Conservation (phyloP, 2,888 invertebrate genomes). For the Papilio gigon region DNA sequence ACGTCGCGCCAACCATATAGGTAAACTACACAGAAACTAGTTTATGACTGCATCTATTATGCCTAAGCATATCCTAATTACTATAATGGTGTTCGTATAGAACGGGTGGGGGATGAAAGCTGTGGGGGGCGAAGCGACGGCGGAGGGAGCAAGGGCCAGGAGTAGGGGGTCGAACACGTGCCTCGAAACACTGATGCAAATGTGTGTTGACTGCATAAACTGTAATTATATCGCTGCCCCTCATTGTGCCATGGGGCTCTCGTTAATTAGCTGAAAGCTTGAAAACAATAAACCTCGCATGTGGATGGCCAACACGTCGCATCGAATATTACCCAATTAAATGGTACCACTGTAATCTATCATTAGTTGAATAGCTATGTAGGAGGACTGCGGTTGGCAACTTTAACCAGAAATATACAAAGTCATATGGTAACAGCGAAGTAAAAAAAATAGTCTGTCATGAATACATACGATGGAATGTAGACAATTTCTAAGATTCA, state of each 20-base stretch:
- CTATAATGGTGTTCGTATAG: constrained; percentile 76
- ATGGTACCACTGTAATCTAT: constrained; percentile 31
- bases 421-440: too few species aligned
- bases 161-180: constrained; percentile 59
- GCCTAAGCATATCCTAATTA: constrained; percentile 81
- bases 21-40: constrained; percentile 55
- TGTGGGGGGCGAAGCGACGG: constrained; percentile 55
- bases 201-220: constrained; percentile 53
- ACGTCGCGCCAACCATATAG: constrained; percentile 29
- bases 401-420: neutral
- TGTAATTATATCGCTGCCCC: constrained; percentile 58
- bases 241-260: constrained; percentile 42
- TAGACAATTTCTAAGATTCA: too few species aligned
- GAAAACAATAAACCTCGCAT: constrained; percentile 48
- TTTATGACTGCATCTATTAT: constrained; percentile 79
- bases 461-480: too few species aligned
- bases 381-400: neutral
- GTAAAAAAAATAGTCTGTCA: too few species aligned
- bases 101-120: constrained; percentile 65
- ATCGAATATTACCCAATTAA: constrained; percentile 43
- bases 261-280: constrained; percentile 52
- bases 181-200: constrained; percentile 69
- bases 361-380: constrained; percentile 18
- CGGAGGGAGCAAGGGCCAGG: constrained; percentile 62
- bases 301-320: constrained; percentile 41